These are phyloP conservation scores for Cyclina sinensis DNA, from an alignment of 1,140 invertebrate species.

Conservation along the genomic window DNA sequence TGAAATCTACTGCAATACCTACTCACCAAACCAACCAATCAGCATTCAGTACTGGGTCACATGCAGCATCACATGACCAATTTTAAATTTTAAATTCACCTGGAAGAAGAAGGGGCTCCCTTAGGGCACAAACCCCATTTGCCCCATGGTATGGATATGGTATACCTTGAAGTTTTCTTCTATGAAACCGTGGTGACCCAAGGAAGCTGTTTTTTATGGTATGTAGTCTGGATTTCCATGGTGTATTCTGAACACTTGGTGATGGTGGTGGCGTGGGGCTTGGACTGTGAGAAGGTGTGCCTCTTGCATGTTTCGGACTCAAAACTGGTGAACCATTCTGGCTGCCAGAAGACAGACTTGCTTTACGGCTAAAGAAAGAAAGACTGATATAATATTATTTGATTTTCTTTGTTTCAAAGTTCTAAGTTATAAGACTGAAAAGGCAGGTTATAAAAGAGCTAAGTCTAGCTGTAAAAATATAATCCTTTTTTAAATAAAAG, in stretches of 20 bases:
- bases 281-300: conserved; percentile 82
- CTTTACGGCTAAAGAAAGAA: conserved; percentile 81
- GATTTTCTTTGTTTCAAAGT: too few species aligned
- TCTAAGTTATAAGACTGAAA: too few species aligned
- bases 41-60: conserved; percentile 68
- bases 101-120: conserved; percentile 70
- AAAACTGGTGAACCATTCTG: conserved; percentile 83
- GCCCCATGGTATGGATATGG: conserved; percentile 69
- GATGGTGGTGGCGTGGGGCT: conserved; percentile 91
- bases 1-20: conserved; percentile 33
- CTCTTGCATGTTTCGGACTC: conserved; percentile 82
- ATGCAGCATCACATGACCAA: conserved; percentile 66
- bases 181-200: conserved; percentile 99
- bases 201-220: conserved; percentile 99
- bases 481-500: too few species aligned
- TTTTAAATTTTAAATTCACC: conserved; percentile 73
- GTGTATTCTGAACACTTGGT: conserved; percentile 89
- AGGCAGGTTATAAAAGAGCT: too few species aligned
- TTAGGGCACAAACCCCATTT: conserved; percentile 62
- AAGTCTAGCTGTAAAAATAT: too few species aligned
- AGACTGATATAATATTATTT: not conserved
- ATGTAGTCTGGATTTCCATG: conserved; percentile 97
- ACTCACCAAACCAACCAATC: conserved; percentile 65
- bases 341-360: conserved; percentile 80
- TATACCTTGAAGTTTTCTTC: conserved; percentile 97